phyloP scores from a whole-genome alignment of 2,113 vertebrate genomes.

The Plecotus auritus region DNA sequence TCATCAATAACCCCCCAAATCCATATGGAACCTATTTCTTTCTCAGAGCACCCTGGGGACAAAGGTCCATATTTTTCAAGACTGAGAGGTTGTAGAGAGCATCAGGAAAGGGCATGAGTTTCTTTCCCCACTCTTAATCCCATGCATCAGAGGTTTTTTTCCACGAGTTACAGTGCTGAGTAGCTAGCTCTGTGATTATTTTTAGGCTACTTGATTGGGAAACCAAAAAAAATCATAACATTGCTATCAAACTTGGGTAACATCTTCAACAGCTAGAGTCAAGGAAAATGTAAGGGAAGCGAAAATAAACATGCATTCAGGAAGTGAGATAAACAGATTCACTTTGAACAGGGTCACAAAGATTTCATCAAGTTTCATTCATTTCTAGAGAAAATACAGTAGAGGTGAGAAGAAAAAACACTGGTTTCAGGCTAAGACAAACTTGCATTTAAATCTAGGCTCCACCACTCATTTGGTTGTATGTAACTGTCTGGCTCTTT shows the following conservation, averaged over 20 bases:
- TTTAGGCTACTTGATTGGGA: neutral
- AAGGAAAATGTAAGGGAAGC: neutral
- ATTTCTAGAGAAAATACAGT: neutral
- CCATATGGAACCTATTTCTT: neutral
- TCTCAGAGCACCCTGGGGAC: neutral
- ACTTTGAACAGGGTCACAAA: neutral
- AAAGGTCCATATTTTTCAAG: neutral
- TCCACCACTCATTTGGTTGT: neutral
- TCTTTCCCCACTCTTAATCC: neutral
- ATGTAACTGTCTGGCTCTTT: neutral
- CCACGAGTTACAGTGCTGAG: neutral
- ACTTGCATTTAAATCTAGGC: neutral
- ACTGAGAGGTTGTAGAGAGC: neutral
- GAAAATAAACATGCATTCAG: conserved; percentile 33
- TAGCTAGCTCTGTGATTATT: neutral
- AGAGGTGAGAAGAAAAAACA: neutral
- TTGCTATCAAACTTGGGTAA: neutral
- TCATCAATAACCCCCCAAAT: neutral
- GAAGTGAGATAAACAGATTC: neutral
- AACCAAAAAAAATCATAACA: neutral
- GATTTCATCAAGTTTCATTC: neutral
- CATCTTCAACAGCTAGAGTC: neutral
- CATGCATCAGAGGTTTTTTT: neutral
- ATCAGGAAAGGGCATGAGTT: neutral
- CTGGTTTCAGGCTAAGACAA: neutral